Percentiles rank a stretch among this genome's conserved stretches.
Conservation (phyloP, 1,140 invertebrate species). For the Pogonomyrmex californicus region DNA sequence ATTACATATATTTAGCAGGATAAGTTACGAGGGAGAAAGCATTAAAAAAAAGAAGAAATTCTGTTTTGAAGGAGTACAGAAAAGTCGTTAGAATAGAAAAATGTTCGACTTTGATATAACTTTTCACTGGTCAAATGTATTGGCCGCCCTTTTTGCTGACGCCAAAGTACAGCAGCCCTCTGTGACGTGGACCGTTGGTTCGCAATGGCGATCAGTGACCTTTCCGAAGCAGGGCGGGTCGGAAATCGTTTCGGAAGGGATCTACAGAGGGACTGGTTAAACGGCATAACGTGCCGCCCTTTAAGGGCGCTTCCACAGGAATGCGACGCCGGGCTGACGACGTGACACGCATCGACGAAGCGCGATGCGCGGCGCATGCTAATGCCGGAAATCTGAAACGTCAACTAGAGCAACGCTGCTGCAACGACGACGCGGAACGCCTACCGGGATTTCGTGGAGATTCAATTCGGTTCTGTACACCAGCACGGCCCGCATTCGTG, state of each 20-base stretch:
- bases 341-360: conserved; percentile 77
- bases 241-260: conserved; percentile 52
- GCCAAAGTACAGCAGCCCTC: conserved; percentile 4
- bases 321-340: conserved; percentile 72
- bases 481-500: conserved; percentile 64
- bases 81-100: background rate
- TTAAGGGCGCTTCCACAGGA: conserved; percentile 74
- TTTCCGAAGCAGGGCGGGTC: conserved; percentile 57
- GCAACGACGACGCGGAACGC: conserved; percentile 70
- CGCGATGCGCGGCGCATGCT: conserved; percentile 74
- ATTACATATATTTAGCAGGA: background rate
- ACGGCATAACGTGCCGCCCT: conserved; percentile 77
- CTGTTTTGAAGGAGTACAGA: background rate
- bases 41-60: background rate
- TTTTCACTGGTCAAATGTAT: conserved; percentile 2
- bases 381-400: conserved; percentile 77
- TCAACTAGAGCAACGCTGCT: conserved; percentile 71
- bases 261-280: conserved; percentile 70
- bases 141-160: background rate
- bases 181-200: conserved; percentile 3
- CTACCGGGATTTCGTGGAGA: conserved; percentile 76
- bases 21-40: background rate
- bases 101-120: conserved; percentile 25
- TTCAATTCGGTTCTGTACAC: conserved; percentile 72
- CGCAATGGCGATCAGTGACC: conserved; percentile 54